phyloP scores from a whole-genome alignment of 2,113 vertebrate species.

The Cavia aperea region DNA sequence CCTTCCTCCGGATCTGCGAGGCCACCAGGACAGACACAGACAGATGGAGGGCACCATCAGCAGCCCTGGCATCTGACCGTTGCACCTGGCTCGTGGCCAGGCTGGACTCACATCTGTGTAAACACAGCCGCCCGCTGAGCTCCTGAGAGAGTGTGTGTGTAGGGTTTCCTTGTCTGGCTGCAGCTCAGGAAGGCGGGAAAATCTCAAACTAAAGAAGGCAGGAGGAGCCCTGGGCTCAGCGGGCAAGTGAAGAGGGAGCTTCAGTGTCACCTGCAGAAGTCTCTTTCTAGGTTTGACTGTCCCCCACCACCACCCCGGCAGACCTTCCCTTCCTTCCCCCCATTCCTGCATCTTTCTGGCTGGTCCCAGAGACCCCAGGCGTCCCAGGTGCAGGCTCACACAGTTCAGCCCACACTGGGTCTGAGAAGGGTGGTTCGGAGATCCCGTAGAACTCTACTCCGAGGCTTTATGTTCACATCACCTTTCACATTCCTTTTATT shows the following conservation, averaged over 20 bases:
- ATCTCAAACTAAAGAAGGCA: not conserved
- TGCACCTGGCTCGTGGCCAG: not conserved
- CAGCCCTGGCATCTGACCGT: not conserved
- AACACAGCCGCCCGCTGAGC: not conserved
- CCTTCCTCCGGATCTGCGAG: too few species aligned
- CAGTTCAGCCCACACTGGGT: not conserved
- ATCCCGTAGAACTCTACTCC: not conserved
- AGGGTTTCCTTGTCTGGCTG: not conserved
- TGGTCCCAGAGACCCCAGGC: not conserved
- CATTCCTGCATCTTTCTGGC: not conserved
- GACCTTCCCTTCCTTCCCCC: not conserved
- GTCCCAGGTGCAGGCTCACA: too few species aligned
- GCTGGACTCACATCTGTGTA: not conserved
- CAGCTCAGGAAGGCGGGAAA: not conserved
- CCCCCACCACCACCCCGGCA: too few species aligned
- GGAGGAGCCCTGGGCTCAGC: too few species aligned
- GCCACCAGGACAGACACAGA: not conserved
- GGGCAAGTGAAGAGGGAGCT: not conserved
- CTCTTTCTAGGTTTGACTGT: not conserved
- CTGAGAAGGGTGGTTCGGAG: too few species aligned
- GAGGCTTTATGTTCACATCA: not conserved
- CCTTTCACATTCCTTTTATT: not conserved
- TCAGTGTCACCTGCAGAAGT: not conserved
- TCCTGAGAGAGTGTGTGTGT: too few species aligned
- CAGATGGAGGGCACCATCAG: not conserved